phyloP scores from a whole-genome alignment of 1,140 invertebrate species.

The Marisa cornuarietis region DNA sequence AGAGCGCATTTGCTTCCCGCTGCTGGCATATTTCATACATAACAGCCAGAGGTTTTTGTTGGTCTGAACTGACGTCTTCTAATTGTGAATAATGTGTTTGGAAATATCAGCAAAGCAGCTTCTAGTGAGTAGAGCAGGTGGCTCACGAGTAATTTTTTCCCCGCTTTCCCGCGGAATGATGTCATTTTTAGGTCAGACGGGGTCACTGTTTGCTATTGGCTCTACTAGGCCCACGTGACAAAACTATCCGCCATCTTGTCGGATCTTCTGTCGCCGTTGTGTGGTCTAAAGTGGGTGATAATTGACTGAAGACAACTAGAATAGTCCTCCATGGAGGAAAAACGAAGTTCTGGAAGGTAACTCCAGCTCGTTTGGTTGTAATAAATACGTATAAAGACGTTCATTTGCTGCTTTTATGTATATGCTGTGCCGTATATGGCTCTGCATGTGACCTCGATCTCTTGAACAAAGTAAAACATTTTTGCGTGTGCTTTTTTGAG shows the following conservation, averaged over 20 bases:
- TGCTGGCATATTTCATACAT: no score
- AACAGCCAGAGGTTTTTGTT: no score
- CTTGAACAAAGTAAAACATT: background rate
- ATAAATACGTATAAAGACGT: background rate
- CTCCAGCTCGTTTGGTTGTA: background rate
- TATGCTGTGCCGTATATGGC: background rate
- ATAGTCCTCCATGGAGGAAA: slow-evolving; percentile 41
- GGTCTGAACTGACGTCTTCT: no score
- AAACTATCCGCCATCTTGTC: slow-evolving; percentile 42
- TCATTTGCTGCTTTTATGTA: background rate
- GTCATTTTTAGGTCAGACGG: slow-evolving; percentile 11
- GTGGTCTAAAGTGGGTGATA: slow-evolving; percentile 12
- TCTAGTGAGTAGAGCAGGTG: background rate
- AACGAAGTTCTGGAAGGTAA: slow-evolving; percentile 43
- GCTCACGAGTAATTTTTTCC: background rate
- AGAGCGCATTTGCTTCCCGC: no score
- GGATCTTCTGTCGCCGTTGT: slow-evolving; percentile 19
- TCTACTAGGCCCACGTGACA: slow-evolving; percentile 27
- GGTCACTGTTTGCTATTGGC: slow-evolving; percentile 8
- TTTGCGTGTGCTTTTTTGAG: background rate
- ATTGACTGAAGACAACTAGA: slow-evolving; percentile 8
- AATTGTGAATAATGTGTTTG: no score
- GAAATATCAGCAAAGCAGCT: no score
- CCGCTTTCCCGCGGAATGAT: slow-evolving; percentile 20
- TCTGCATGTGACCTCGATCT: slow-evolving; percentile 1